phyloP scores from a whole-genome alignment of 2,888 invertebrate genomes.

The Pseudolycoriella hygida region DNA sequence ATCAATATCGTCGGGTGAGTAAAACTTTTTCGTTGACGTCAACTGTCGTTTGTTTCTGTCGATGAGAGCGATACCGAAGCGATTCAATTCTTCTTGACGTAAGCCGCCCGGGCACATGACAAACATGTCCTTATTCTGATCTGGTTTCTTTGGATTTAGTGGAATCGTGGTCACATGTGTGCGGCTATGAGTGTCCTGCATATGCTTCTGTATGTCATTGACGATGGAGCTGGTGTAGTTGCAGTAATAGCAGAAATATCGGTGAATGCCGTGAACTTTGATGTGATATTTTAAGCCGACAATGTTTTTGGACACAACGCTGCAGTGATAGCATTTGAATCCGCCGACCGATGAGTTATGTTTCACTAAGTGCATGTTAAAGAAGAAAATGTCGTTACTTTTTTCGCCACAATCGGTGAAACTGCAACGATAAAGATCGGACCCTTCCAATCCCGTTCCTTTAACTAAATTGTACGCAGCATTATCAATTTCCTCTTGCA shows the following conservation, averaged over 20 bases:
- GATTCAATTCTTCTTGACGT: conserved; percentile 12
- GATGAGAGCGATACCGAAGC: conserved; percentile 17
- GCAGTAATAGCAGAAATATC: conserved; percentile 42
- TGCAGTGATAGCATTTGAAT: conserved; percentile 33
- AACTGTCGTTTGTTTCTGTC: conserved; percentile 8
- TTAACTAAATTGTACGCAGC: neutral
- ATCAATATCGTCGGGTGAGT: conserved; percentile 42
- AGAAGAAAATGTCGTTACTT: conserved; percentile 19
- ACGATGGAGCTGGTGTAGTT: conserved; percentile 21
- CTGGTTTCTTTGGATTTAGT: conserved; percentile 29
- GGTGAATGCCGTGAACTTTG: conserved; percentile 36
- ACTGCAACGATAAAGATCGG: conserved; percentile 35
- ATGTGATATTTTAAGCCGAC: conserved; percentile 37
- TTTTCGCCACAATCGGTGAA: conserved; percentile 26
- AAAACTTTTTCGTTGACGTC: conserved; percentile 21
- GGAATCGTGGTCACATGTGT: conserved; percentile 27
- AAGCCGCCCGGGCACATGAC: conserved; percentile 27
- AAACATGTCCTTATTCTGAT: conserved; percentile 31
- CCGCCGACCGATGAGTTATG: conserved; percentile 14
- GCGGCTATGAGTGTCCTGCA: conserved; percentile 34
- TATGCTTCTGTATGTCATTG: conserved; percentile 28
- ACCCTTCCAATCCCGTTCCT: conserved; percentile 25
- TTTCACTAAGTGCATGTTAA: conserved; percentile 27
- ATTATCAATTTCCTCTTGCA: conserved; percentile 4
- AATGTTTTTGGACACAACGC: conserved; percentile 28